These are phyloP conservation scores for Drosophila pegasa DNA, from an alignment of 2,888 invertebrate species.

Conservation along the genomic window DNA sequence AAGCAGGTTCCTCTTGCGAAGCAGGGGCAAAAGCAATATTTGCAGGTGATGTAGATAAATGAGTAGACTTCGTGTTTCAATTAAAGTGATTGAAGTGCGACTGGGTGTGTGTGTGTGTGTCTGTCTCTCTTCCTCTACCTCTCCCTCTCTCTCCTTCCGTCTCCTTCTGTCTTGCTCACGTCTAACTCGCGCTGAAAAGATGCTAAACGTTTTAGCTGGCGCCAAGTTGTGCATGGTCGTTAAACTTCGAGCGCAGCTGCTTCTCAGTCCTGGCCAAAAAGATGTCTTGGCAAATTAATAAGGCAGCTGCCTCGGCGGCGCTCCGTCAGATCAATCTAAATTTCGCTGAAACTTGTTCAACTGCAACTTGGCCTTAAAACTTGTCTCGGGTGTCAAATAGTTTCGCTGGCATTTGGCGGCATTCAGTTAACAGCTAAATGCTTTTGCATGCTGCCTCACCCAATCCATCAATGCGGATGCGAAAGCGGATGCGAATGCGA, in stretches of 20 bases:
- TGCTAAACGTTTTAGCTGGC: slow-evolving; percentile 68
- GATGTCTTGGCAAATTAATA: slow-evolving; percentile 68
- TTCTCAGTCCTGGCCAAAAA: slow-evolving; percentile 11
- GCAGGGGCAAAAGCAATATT: slow-evolving; percentile 67
- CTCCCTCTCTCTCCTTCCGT: neutral
- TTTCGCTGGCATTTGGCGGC: slow-evolving; percentile 42
- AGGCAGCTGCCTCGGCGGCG: slow-evolving; percentile 52
- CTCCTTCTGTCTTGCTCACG: neutral
- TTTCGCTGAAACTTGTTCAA: slow-evolving; percentile 45
- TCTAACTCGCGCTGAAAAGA: slow-evolving; percentile 22
- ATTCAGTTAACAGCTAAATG: slow-evolving; percentile 57
- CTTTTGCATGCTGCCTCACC: slow-evolving; percentile 49
- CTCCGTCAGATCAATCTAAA: slow-evolving; percentile 41
- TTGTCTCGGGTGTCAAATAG: slow-evolving; percentile 52
- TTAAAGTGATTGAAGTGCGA: slow-evolving; percentile 77
- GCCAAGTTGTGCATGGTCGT: slow-evolving; percentile 60
- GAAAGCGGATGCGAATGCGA: slow-evolving; percentile 32
- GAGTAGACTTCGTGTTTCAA: slow-evolving; percentile 80
- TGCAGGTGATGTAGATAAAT: slow-evolving; percentile 80
- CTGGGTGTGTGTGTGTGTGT: slow-evolving; percentile 24
- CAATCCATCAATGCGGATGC: slow-evolving; percentile 65
- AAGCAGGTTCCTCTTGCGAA: slow-evolving; percentile 1
- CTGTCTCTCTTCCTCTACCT: neutral
- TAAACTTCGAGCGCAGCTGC: slow-evolving; percentile 46
- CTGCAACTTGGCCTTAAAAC: slow-evolving; percentile 59